Evolutionary conservation across 2,888 invertebrate species (phyloP).

Genomic region (Philaethria dido): DNA sequence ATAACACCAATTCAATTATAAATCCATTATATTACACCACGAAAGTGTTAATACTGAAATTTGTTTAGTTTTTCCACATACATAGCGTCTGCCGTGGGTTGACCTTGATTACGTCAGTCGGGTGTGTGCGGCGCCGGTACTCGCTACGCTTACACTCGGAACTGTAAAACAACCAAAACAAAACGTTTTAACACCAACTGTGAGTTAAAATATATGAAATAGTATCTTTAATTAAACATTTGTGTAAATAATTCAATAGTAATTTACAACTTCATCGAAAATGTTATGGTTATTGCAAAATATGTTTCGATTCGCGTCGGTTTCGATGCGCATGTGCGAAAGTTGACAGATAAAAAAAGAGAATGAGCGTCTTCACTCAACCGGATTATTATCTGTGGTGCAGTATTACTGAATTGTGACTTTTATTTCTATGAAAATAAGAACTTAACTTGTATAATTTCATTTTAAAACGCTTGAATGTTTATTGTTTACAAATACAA

Average conservation of each 20-base stretch:
- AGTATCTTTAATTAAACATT: not conserved
- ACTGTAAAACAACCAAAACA: slow-evolving; percentile 29
- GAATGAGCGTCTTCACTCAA: slow-evolving; percentile 23
- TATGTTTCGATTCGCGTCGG: slow-evolving; percentile 7
- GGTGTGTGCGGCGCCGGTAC: slow-evolving; percentile 36
- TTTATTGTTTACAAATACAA: not conserved
- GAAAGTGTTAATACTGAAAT: not conserved
- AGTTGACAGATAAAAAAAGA: slow-evolving; percentile 17
- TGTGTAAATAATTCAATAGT: not conserved
- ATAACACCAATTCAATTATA: slow-evolving; percentile 10
- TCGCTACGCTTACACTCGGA: slow-evolving; percentile 21
- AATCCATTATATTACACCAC: not conserved
- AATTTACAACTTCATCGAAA: not conserved
- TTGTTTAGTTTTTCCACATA: slow-evolving; percentile 18
- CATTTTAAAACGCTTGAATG: not conserved
- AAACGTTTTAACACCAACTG: slow-evolving; percentile 21
- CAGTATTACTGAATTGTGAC: slow-evolving; percentile 5
- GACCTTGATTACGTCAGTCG: slow-evolving; percentile 54
- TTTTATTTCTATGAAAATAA: slow-evolving; percentile 1
- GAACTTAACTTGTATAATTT: not conserved
- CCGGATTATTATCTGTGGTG: slow-evolving; percentile 17
- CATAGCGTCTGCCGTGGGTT: slow-evolving; percentile 35
- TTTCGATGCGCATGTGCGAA: slow-evolving; percentile 26
- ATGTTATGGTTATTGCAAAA: not conserved
- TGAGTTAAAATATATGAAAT: slow-evolving; percentile 22